Conservation (phyloP, 2,888 invertebrate genomes). For the Endomychus coccineus region DNA sequence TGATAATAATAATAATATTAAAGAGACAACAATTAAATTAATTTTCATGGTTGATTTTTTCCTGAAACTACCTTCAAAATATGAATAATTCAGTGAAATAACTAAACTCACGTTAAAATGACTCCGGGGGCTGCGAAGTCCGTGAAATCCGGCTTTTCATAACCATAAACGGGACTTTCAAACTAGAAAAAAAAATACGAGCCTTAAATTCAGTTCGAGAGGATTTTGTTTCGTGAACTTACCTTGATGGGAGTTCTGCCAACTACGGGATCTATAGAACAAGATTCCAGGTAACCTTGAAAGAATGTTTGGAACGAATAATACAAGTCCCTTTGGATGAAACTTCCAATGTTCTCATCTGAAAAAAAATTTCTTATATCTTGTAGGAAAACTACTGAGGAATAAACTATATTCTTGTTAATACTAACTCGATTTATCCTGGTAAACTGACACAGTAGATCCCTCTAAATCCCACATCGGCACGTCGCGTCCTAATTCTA, state of each 20-base stretch:
- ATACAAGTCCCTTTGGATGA: conserved; percentile 66
- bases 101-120: conserved; percentile 66
- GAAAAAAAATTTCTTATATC: conserved; percentile 25
- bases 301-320: conserved; percentile 68
- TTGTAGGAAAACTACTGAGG: too few relatives aligned
- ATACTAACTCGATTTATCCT: conserved; percentile 78
- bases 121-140: conserved; percentile 93
- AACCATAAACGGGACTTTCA: conserved; percentile 67
- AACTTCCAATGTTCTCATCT: conserved; percentile 87
- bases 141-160: conserved; percentile 73
- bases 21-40: too few relatives aligned
- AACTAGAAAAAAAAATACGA: conserved; percentile 47
- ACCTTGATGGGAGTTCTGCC: conserved; percentile 57
- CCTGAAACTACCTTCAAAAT: too few relatives aligned
- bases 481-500: conserved; percentile 49
- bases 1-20: too few relatives aligned
- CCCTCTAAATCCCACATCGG: conserved; percentile 51
- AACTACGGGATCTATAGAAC: conserved; percentile 57
- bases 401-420: neutral
- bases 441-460: conserved; percentile 62
- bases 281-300: conserved; percentile 53
- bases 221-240: conserved; percentile 30
- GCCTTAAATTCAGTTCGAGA: neutral
- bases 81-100: neutral
- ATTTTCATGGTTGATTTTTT: too few relatives aligned